Percentiles rank a stretch among this genome's conserved stretches.
Evolutionary conservation across 53 echinoderm and acorn worm genomes (phyloP).

Genomic region (Crossaster papposus): DNA sequence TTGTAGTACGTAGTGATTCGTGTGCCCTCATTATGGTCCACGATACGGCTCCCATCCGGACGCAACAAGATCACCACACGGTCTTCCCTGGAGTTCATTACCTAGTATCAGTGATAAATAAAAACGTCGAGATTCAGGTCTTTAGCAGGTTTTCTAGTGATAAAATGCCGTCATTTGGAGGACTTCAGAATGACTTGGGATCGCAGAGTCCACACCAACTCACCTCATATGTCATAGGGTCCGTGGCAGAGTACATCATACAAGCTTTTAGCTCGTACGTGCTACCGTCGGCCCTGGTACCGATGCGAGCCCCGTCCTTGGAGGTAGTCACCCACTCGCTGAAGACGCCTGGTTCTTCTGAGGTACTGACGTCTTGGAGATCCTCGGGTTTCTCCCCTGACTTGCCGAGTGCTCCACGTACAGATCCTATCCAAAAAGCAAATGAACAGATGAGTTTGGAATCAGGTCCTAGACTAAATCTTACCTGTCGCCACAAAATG

Average conservation of each 20-base stretch:
- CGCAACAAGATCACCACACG: conserved; percentile 81
- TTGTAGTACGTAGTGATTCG: conserved; percentile 88
- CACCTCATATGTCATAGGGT: conserved; percentile 92
- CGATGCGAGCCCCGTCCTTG: conserved; percentile 71
- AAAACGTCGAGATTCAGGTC: too few species aligned
- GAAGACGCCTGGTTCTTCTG: conserved; percentile 1
- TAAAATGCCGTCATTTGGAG: too few species aligned
- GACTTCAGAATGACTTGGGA: too few species aligned
- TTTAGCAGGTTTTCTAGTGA: too few species aligned
- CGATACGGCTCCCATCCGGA: conserved; percentile 82
- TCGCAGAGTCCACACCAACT: too few species aligned
- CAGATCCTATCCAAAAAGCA: conserved; percentile 5
- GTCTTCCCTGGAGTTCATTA: conserved; percentile 90
- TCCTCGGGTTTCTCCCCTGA: conserved; percentile 56
- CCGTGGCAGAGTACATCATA: conserved; percentile 89
- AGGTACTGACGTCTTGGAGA: conserved; percentile 9
- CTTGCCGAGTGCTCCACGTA: conserved; percentile 54
- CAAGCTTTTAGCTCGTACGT: conserved; percentile 70
- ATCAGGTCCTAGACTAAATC: not conserved
- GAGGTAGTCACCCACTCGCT: conserved; percentile 90
- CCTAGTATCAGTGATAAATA: conserved; percentile 54
- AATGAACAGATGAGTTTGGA: not conserved
- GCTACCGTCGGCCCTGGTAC: conserved; percentile 80
- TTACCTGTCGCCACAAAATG: not conserved
- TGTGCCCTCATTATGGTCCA: conserved; percentile 96